Evolutionary conservation across 2,888 invertebrate genomes (phyloP), one percentile per base, ranked within the genome.

Genomic region (Branchellion lobata): DNA sequence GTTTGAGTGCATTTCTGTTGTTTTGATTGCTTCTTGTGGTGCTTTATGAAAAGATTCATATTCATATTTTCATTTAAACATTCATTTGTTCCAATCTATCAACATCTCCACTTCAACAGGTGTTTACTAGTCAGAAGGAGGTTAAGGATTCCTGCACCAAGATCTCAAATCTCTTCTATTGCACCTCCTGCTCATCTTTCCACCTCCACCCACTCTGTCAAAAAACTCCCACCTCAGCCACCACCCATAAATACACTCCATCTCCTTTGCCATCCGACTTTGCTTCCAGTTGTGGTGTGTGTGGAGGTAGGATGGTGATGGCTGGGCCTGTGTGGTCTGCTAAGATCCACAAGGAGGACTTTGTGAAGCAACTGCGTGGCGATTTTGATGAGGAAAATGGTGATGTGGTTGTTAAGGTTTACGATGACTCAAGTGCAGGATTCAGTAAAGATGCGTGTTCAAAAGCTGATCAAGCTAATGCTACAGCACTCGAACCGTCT

Each of bases 261-360:
- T 92, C 93, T 0, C 88, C 90, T 5, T 93, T 91, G 1, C 93
- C 94, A 0, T 89, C 90, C 0, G 92, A 93, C 0, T 88, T 89
- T 0, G 88, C 89, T 47, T 87, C 89, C 33, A 5, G 3, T 57
- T 97, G 96, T 86, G 89, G 90, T 34, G 91, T 94, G 74, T 83
- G 83, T 61, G 74, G 79, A 14, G 51, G 79, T 18, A 79, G 74
- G 51, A 92, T 93, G 87, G 92, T 93, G 85, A 92, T 94, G 80
- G 88, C 94, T 14, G 99, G 99, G 0, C 99, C 99, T 0, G 92
- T 99, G 83, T 99, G 97, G 96, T 91, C 92, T 0, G 94, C 91
- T 0, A 92, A 93, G 0, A 90, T 99, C 61, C 96, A 98, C 87
- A 91, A 93, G 84, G 88, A 89, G 71, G 86, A 89, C 0, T 99